These are phyloP conservation scores for Apodemia duryi DNA, from an alignment of 2,888 invertebrate genomes.

Conservation along the genomic window DNA sequence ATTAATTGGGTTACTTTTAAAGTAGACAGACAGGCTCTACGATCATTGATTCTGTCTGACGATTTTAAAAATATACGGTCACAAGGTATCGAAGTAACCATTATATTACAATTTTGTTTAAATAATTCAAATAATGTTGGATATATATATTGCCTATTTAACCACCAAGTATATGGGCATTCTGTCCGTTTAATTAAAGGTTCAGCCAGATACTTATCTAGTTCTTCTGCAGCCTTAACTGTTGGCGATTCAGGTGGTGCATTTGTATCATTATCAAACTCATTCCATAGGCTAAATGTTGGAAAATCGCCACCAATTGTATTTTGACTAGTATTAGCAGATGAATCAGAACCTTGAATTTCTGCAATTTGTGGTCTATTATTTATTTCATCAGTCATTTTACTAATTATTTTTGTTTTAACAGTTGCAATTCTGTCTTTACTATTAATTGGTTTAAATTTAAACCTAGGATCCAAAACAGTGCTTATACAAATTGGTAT, in stretches of 20 bases:
- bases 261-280: background rate
- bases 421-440: background rate
- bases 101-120: constrained; percentile 2
- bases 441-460: background rate
- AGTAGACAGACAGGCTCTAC: background rate
- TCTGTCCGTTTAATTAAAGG: constrained; percentile 1
- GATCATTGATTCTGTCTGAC: background rate
- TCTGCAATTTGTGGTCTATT: background rate
- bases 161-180: background rate
- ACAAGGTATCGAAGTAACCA: constrained; percentile 1
- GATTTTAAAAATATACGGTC: background rate
- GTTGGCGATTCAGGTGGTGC: background rate
- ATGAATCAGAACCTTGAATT: background rate
- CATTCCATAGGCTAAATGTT: background rate
- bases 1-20: background rate
- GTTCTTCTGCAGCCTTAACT: background rate
- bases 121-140: background rate
- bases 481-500: background rate
- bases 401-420: constrained; percentile 2
- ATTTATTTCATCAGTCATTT: constrained; percentile 1
- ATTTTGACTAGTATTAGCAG: background rate
- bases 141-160: background rate
- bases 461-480: background rate
- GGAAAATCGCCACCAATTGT: background rate
- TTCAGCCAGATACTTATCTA: background rate